Percentiles rank a stretch among this genome's conserved stretches.
Evolutionary conservation across 2,113 vertebrate species (phyloP).

Genomic region (Prunella fulvescens): DNA sequence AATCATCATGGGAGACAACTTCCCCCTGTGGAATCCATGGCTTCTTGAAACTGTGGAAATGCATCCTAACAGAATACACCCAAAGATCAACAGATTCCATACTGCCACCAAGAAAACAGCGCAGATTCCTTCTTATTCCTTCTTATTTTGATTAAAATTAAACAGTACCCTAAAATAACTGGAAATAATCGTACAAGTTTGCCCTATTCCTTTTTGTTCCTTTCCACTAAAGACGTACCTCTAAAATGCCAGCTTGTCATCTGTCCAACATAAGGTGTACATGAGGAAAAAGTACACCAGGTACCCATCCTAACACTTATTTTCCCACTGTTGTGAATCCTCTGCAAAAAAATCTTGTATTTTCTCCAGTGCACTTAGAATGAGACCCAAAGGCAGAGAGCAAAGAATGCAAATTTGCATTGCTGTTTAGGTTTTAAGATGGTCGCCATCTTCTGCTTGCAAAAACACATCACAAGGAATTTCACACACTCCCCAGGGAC

Average conservation of each 20-base stretch:
- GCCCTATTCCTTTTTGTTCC: neutral
- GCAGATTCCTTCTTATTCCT: neutral
- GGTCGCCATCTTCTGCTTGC: neutral
- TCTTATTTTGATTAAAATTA: neutral
- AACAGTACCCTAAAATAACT: neutral
- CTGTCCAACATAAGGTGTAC: neutral
- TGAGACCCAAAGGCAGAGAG: neutral
- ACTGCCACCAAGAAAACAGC: neutral
- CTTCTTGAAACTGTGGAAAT: neutral
- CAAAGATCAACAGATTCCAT: neutral
- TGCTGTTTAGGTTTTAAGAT: neutral
- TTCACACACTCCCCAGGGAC: neutral
- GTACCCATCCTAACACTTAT: neutral
- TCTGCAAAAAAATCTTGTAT: neutral
- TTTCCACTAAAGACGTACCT: neutral
- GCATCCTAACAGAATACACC: neutral
- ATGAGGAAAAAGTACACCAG: neutral
- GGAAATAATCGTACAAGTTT: neutral
- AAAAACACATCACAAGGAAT: neutral
- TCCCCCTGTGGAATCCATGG: neutral
- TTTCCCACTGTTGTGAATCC: neutral
- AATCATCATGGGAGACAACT: neutral
- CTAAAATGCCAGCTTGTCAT: neutral
- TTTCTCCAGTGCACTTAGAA: neutral
- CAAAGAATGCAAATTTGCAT: neutral